Percentiles rank a stretch among this genome's conserved stretches.
Conservation (phyloP, 2,888 invertebrate species). For the Erpobdella octoculata region DNA sequence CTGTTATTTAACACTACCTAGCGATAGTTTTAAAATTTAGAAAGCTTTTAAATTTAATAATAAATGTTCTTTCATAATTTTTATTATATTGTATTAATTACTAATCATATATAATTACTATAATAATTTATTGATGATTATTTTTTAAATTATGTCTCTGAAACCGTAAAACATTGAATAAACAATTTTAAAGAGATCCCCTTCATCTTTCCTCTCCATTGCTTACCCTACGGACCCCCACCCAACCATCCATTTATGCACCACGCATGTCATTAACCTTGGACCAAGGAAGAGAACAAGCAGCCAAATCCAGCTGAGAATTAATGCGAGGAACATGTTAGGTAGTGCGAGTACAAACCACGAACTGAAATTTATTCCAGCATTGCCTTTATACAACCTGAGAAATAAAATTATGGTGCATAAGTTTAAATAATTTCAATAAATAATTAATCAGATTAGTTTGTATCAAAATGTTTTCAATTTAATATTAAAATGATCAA, state of each 20-base stretch:
- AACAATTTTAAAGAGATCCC: too few relatives aligned
- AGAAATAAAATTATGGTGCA: background rate
- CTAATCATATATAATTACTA: too few relatives aligned
- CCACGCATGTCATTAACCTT: conserved; percentile 27
- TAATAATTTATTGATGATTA: too few relatives aligned
- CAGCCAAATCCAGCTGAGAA: conserved; percentile 47
- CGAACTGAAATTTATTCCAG: conserved; percentile 41
- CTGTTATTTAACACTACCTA: too few relatives aligned
- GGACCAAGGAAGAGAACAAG: conserved; percentile 42
- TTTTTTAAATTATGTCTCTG: too few relatives aligned
- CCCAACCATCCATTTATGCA: background rate
- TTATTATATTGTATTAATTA: too few relatives aligned
- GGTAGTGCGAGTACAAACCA: conserved; percentile 83
- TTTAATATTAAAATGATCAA: too few relatives aligned
- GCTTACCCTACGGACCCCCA: background rate
- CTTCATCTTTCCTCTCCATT: background rate
- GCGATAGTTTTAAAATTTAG: too few relatives aligned
- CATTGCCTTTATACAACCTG: conserved; percentile 33
- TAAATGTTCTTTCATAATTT: too few relatives aligned
- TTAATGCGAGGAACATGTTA: conserved; percentile 60
- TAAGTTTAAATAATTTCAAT: background rate
- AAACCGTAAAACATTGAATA: too few relatives aligned
- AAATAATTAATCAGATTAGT: background rate
- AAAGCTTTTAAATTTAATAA: too few relatives aligned
- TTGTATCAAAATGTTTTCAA: too few relatives aligned